Conservation (phyloP, 2,113 vertebrate species). For the Rafetus swinhoei region DNA sequence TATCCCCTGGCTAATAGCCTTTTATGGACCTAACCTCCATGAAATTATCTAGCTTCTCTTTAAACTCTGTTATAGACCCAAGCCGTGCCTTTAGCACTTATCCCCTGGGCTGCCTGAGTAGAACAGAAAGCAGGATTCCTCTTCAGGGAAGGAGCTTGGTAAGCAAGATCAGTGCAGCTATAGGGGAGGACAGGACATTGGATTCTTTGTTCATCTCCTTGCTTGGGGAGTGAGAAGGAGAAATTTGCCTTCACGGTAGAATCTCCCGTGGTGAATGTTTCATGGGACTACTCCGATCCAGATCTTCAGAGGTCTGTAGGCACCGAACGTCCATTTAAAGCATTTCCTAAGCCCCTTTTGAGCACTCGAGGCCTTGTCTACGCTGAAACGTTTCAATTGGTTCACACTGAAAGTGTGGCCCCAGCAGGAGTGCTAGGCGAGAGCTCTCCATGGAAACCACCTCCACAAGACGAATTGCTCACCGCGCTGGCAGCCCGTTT, state of each 20-base stretch:
- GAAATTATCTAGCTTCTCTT: no score
- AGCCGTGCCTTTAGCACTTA: background rate
- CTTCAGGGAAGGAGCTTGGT: background rate
- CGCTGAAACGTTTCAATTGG: no score
- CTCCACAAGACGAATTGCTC: no score
- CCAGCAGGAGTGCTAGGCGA: no score
- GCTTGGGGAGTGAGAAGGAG: background rate
- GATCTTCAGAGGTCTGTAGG: background rate
- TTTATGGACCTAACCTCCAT: no score
- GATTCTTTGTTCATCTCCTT: background rate
- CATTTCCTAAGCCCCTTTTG: background rate
- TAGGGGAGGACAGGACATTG: background rate
- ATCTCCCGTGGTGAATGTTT: background rate
- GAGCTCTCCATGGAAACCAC: no score
- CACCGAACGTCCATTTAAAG: background rate
- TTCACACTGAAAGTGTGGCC: no score
- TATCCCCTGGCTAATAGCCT: no score
- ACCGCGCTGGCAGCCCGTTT: no score
- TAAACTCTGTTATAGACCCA: no score
- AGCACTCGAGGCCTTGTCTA: background rate
- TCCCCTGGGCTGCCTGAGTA: background rate
- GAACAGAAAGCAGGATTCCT: background rate
- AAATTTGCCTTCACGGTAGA: background rate
- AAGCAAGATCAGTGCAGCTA: background rate
- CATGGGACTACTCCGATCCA: background rate